Conservation (phyloP, 2,888 invertebrate species). For the Apodemia zela region DNA sequence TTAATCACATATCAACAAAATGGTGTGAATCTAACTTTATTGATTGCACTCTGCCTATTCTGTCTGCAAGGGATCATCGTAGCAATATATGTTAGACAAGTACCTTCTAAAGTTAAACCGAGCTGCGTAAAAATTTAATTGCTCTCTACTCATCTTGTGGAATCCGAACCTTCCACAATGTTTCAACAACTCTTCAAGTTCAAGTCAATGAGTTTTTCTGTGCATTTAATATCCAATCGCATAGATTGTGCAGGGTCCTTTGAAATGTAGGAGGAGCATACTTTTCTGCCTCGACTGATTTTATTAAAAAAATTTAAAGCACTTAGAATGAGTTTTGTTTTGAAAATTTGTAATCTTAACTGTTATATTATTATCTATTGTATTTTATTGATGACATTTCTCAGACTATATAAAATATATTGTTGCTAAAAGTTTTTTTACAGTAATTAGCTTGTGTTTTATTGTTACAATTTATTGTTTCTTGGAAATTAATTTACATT, state of each 20-base stretch:
- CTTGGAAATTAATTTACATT: constrained; percentile 22
- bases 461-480: constrained; percentile 16
- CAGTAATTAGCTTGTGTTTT: constrained; percentile 14
- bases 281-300: not conserved
- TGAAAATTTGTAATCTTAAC: not conserved
- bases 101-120: too few relatives aligned
- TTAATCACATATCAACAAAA: too few relatives aligned
- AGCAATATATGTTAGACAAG: too few relatives aligned
- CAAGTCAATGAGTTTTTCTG: not conserved
- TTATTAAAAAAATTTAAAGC: not conserved
- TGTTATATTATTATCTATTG: not conserved
- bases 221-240: not conserved
- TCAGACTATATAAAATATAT: constrained; percentile 15
- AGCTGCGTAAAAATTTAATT: too few relatives aligned
- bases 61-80: too few relatives aligned
- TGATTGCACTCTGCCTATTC: too few relatives aligned
- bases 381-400: constrained; percentile 16
- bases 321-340: not conserved
- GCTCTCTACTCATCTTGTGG: too few relatives aligned
- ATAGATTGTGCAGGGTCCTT: not conserved
- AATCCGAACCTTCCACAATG: too few relatives aligned
- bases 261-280: not conserved
- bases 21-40: too few relatives aligned
- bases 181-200: too few relatives aligned
- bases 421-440: constrained; percentile 19